These are phyloP conservation scores for Myotis yumanensis DNA, from an alignment of 2,113 vertebrate species.

Conservation along the genomic window DNA sequence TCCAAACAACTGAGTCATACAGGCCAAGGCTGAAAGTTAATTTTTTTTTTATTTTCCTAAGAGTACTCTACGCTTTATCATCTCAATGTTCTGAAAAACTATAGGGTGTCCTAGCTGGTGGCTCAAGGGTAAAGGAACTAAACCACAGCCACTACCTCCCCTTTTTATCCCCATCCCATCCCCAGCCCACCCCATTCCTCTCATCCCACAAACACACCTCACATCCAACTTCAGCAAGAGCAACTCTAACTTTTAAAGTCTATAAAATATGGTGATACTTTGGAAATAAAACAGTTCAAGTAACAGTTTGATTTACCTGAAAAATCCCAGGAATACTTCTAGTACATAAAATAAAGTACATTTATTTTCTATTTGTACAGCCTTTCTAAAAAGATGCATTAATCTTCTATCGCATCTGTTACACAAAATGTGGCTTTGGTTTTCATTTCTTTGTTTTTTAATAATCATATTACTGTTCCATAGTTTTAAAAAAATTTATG, in stretches of 20 bases:
- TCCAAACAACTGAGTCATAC: neutral
- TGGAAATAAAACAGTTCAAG: neutral
- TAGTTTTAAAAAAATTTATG: neutral
- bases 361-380: neutral
- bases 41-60: neutral
- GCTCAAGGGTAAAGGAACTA: neutral
- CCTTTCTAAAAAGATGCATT: neutral
- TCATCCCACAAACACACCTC: neutral
- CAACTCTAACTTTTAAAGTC: neutral
- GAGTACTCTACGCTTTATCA: neutral
- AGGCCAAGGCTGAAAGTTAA: neutral
- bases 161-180: neutral
- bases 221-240: neutral
- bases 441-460: conserved; percentile 18
- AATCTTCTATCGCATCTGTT: neutral
- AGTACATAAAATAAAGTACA: neutral
- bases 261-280: neutral
- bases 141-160: neutral
- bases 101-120: neutral
- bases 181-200: neutral
- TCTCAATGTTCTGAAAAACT: neutral
- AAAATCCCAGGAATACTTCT: neutral
- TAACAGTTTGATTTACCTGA: neutral
- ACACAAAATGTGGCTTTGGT: neutral
- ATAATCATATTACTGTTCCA: neutral